Percentiles rank a stretch among this genome's conserved stretches.
Conservation (phyloP, 2,797 vertebrate species). For the Pangasius macronema region DNA sequence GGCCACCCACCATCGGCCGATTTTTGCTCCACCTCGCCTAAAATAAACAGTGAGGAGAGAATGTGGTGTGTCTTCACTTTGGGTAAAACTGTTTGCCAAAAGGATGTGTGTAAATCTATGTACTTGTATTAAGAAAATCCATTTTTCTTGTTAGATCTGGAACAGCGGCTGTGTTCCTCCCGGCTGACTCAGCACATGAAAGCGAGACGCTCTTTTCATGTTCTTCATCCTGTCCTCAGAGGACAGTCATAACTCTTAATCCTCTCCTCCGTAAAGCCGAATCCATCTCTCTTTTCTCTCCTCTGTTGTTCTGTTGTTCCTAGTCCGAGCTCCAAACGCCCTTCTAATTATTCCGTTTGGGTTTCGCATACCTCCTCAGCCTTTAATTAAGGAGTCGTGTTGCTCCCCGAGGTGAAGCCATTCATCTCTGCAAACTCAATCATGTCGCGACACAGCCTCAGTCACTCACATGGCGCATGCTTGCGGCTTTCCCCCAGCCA, state of each 20-base stretch:
- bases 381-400: conserved; percentile 76
- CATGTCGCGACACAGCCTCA: conserved; percentile 62
- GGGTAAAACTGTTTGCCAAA: not conserved
- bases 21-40: no score
- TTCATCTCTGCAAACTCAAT: conserved; percentile 69
- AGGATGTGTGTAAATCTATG: not conserved
- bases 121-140: not conserved
- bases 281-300: not conserved
- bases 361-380: conserved; percentile 57
- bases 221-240: conserved; percentile 45
- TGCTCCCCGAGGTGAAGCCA: conserved; percentile 63
- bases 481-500: conserved; percentile 29
- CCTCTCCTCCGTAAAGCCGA: not conserved
- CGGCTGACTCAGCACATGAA: conserved; percentile 13
- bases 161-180: not conserved
- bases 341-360: conserved; percentile 75
- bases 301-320: conserved; percentile 30
- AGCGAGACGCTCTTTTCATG: conserved; percentile 50
- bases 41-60: not conserved
- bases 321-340: conserved; percentile 14
- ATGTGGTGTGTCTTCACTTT: not conserved
- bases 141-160: not conserved
- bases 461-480: conserved; percentile 25
- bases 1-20: no score
- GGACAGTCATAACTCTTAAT: conserved; percentile 28